Evolutionary conservation across 2,113 vertebrate genomes (phyloP), one percentile per base, ranked within the genome.

Genomic region (Dipodomys merriami): DNA sequence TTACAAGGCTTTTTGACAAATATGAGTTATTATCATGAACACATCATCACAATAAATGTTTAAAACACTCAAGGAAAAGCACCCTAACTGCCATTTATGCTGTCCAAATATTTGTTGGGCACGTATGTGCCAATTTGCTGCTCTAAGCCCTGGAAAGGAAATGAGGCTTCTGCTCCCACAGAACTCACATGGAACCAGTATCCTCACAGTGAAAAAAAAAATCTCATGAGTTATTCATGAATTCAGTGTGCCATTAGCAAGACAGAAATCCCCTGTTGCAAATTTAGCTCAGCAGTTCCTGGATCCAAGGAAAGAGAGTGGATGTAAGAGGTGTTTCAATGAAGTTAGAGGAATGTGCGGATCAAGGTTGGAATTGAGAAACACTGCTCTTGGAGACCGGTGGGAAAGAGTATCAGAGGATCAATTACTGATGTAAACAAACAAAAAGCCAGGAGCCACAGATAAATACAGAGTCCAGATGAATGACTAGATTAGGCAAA

Each of bases 21-120:
- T 19, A 53, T 0, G 62, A 90, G 27, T 16, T 60, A 86, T 88
- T 93, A 90, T 49, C 10, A 39, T 7, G 30, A 88, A 0, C 0
- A 1, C 49, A 68, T 88, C 62, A 93, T 76, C n/a, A 71, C 57
- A 88, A 62, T 64, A 33, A 68, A 86, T 60, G n/a, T 81, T 89
- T 77, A 72, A 86, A 44, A 64, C 2, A 11, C 39, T 62, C 30
- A 81, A 76, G 33, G 16, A 39, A 94, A 95, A 89, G 9, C 29
- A 91, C 22, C 62, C 44, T 86, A n/a, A 35, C 29, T 84, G 92
- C 76, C 57, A 80, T 68, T 83, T 84, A 91, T 77, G 67, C 62
- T 67, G 46, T 89, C 83, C 73, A 92, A 91, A 73, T 95, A 91
- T 84, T 86, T 83, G 82, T 39, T 77, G 84, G 72, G 44, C 49